These are phyloP conservation scores for Heliornis fulica DNA, from an alignment of 2,113 vertebrate genomes.

Conservation along the genomic window DNA sequence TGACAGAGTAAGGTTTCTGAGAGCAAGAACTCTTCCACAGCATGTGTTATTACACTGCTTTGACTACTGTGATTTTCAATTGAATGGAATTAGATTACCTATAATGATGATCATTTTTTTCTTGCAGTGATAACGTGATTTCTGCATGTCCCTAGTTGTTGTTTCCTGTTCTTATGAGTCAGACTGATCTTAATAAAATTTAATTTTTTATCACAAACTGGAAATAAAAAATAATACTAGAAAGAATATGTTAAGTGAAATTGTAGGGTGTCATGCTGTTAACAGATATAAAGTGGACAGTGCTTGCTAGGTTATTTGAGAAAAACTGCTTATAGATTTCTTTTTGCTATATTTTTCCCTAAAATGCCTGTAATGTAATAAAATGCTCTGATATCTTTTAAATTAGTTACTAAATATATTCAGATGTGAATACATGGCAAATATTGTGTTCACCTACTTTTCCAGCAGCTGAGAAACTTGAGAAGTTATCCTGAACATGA, in stretches of 20 bases:
- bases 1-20: neutral
- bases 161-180: neutral
- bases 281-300: neutral
- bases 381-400: rapidly evolving
- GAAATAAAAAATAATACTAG: neutral
- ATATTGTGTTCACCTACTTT: neutral
- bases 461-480: neutral
- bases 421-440: neutral
- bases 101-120: neutral
- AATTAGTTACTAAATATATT: neutral
- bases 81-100: neutral
- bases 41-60: neutral
- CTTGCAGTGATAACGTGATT: neutral
- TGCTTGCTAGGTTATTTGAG: neutral
- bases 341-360: neutral
- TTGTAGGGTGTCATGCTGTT: neutral
- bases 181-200: neutral
- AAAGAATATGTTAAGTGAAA: neutral
- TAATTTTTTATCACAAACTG: neutral
- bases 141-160: neutral
- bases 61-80: neutral
- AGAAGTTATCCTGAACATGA: neutral
- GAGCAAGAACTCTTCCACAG: neutral
- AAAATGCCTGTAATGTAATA: neutral
- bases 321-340: neutral